These are phyloP conservation scores for Siniperca obscura DNA, from an alignment of 2,797 vertebrate genomes.

Conservation along the genomic window DNA sequence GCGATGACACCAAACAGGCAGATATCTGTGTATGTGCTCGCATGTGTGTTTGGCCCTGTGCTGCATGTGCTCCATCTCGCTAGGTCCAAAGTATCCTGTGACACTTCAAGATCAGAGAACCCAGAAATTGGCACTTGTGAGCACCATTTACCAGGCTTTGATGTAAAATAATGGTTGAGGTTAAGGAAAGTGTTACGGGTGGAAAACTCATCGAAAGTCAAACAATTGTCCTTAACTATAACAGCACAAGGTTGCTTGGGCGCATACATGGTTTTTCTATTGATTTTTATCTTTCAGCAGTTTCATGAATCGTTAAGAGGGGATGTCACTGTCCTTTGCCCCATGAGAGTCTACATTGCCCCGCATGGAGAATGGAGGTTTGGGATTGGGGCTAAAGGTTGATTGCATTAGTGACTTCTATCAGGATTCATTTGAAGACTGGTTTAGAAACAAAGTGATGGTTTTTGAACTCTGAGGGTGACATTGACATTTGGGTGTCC, in stretches of 20 bases:
- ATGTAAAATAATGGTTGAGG: conserved; percentile 55
- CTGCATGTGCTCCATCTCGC: conserved; percentile 14
- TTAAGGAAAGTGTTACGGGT: conserved; percentile 58
- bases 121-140: conserved; percentile 59
- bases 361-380: conserved; percentile 57
- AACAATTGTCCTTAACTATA: conserved; percentile 51
- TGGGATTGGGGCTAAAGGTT: conserved; percentile 77
- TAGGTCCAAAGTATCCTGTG: conserved; percentile 54
- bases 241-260: conserved; percentile 19
- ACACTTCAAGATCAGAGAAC: conserved; percentile 61
- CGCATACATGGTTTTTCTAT: conserved; percentile 44
- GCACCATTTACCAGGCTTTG: conserved; percentile 56
- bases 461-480: conserved; percentile 73
- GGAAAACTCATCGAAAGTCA: conserved; percentile 58
- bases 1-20: conserved; percentile 31
- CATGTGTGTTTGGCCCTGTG: conserved; percentile 5
- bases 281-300: conserved; percentile 66
- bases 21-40: conserved; percentile 32
- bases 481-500: conserved; percentile 70
- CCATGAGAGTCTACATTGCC: conserved; percentile 46
- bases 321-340: conserved; percentile 67
- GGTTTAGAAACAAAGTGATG: conserved; percentile 78
- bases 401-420: conserved; percentile 80
- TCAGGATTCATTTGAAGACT: conserved; percentile 78
- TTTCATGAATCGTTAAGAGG: conserved; percentile 56